Evolutionary conservation across 2,797 vertebrate species (phyloP), one percentile per base, ranked within the genome.

Genomic region (Chiroxiphia lanceolata): DNA sequence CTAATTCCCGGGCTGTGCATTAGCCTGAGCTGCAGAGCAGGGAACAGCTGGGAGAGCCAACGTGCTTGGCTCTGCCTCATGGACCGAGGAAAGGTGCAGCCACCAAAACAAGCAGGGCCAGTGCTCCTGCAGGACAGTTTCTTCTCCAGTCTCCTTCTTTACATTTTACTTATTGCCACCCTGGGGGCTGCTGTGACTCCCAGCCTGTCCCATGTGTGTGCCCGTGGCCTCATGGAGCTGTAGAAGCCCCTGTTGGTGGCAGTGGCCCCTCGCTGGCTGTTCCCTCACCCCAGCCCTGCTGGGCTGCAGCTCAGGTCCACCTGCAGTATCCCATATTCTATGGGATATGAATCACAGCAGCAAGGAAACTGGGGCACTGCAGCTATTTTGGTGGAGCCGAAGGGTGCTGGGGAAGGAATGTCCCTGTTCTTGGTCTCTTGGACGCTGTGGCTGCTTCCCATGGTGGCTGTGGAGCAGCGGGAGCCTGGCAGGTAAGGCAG

Each of bases 301-400:
- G 45, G 84, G 79, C 87, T 90, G 88, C 84, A 64, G 87, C 67
- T 36, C 9, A 2, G 79, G 90, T 64, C 77, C 81, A 15, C 78
- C 78, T 67, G 84, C 92, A 83, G 56, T 13, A 85, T 90, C 75
- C 68, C 75, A 18, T 48, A 8, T 79, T 54, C 90, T 53, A 33
- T 53, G 90, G 92, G 88, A 45, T 84, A 27, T 92, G 95, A 90
- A 93, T 95, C 92, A 93, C 8, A 90, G 83, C 83, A 60, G 94
- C 69, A 29, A 19, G 36, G 93, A 95, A 97, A 96, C 92, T 96
- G 94, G 94, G 93, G 84, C 95, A 96, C 90, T 97, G 96, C 94
- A 95, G 96, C 95, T 96, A 90, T 96, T 95, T 61, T 7, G 1
- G 89, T 56, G 51, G 21, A 74, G 86, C 53, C 80, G 86, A 74